Conservation (phyloP, 2,888 invertebrate species). For the Cylloceria caligata region DNA sequence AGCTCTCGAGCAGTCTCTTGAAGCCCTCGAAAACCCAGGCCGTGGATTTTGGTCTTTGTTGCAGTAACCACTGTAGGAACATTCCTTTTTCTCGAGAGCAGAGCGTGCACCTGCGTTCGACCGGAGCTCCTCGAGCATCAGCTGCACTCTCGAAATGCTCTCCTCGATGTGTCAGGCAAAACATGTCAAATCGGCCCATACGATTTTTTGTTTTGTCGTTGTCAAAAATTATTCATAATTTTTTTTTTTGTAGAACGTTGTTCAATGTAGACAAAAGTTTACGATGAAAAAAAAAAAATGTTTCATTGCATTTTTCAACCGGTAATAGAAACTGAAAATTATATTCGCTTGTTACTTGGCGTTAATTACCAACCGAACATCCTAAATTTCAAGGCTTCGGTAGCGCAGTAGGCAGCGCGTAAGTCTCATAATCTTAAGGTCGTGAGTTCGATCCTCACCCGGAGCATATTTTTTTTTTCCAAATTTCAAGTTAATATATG, state of each 20-base stretch:
- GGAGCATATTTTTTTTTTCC: constrained; percentile 88
- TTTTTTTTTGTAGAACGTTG: no score
- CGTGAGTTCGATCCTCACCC: constrained; percentile 97
- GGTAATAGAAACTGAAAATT: no score
- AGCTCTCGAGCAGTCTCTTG: background rate
- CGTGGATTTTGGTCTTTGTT: constrained; percentile 44
- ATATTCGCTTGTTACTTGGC: no score
- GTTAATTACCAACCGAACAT: background rate
- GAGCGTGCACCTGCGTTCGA: constrained; percentile 54
- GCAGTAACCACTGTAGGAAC: constrained; percentile 8
- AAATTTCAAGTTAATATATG: no score
- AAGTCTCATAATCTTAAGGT: constrained; percentile 88
- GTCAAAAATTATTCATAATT: no score
- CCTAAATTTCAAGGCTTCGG: constrained; percentile 58
- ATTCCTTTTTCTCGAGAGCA: constrained; percentile 32
- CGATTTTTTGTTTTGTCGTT: background rate
- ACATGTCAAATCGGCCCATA: no score
- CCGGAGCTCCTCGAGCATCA: constrained; percentile 31
- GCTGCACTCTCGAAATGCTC: constrained; percentile 49
- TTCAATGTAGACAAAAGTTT: no score
- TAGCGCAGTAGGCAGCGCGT: constrained; percentile 82
- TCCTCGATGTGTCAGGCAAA: no score
- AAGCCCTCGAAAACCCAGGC: background rate
- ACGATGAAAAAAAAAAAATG: no score
- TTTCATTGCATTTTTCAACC: no score